These are phyloP conservation scores for Lapara coniferarum DNA, from an alignment of 2,888 invertebrate species.

Conservation along the genomic window DNA sequence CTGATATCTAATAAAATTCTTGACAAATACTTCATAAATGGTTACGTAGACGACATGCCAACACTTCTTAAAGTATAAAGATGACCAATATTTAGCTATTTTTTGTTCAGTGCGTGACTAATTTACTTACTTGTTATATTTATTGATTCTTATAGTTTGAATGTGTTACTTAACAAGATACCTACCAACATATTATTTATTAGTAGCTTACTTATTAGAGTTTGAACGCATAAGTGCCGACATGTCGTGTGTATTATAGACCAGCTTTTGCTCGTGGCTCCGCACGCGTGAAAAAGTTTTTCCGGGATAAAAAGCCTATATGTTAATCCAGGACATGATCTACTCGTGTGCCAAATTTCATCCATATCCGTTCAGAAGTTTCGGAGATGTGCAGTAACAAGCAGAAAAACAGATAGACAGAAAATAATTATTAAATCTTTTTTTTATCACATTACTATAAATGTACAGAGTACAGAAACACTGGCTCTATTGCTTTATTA, in stretches of 20 bases:
- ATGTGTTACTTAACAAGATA: conserved; percentile 26
- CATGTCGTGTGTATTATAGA: neutral
- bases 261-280: no score
- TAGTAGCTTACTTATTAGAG: neutral
- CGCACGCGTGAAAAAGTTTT: no score
- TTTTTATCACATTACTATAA: no score
- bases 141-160: conserved; percentile 33
- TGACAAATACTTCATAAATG: neutral
- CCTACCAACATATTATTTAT: neutral
- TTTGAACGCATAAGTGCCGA: neutral
- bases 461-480: no score
- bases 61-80: neutral
- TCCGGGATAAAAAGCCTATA: no score
- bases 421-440: no score
- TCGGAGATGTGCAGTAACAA: no score
- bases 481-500: no score
- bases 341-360: no score
- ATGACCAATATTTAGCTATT: neutral
- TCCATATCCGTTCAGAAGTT: no score
- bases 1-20: conserved; percentile 6
- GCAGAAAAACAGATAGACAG: no score
- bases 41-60: neutral
- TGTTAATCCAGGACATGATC: no score
- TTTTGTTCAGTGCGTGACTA: neutral
- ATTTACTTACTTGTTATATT: neutral